Conservation (phyloP, 2,888 invertebrate species). For the Ecdyonurus torrentis region DNA sequence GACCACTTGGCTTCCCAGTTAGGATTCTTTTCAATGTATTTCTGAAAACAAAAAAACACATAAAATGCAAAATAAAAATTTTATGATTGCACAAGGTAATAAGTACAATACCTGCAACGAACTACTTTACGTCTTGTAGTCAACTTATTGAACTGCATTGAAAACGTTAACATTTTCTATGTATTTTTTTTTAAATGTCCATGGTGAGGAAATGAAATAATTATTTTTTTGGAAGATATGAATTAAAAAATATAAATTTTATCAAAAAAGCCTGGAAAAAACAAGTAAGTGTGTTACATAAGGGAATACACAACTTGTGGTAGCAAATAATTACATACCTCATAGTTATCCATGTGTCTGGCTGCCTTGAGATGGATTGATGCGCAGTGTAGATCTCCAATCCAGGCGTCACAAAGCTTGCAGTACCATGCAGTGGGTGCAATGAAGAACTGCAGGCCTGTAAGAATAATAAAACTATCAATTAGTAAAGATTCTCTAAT, state of each 20-base stretch:
- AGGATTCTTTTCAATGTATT: conserved; percentile 66
- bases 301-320: no score
- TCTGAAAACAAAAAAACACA: conserved; percentile 29
- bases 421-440: conserved; percentile 82
- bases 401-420: conserved; percentile 72
- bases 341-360: conserved; percentile 61
- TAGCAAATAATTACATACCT: conserved; percentile 34
- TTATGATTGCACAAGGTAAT: no score
- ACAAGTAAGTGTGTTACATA: background rate
- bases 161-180: no score
- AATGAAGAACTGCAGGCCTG: conserved; percentile 75
- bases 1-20: conserved; percentile 80
- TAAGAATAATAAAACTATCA: conserved; percentile 19
- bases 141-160: no score
- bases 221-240: no score
- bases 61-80: no score
- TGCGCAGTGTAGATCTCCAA: conserved; percentile 77
- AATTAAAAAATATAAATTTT: background rate
- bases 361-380: conserved; percentile 69
- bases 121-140: no score
- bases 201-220: no score
- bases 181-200: no score
- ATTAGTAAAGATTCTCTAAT: background rate
- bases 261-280: conserved; percentile 1
- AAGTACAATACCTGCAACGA: no score